phyloP scores from a whole-genome alignment of 2,797 vertebrate genomes.

The Neopelma chrysocephalum region DNA sequence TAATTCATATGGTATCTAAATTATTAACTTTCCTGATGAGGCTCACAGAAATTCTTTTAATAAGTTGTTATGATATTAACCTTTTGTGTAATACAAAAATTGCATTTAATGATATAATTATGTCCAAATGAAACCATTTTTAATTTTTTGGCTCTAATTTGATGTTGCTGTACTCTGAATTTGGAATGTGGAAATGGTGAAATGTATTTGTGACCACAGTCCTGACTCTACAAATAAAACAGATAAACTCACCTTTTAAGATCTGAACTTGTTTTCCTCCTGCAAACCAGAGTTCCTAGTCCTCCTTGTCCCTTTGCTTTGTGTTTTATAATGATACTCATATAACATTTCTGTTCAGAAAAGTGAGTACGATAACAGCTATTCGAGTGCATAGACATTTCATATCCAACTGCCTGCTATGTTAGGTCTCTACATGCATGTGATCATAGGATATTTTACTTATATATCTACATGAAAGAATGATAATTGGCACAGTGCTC shows the following conservation, averaged over 20 bases:
- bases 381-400: background rate
- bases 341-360: background rate
- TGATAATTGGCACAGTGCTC: background rate
- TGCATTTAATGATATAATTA: conserved; percentile 33
- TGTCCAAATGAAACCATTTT: background rate
- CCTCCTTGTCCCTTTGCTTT: background rate
- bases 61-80: conserved; percentile 51
- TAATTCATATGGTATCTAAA: conserved; percentile 39
- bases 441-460: background rate
- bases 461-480: background rate
- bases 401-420: background rate
- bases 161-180: background rate
- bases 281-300: background rate
- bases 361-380: background rate
- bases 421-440: background rate
- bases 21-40: conserved; percentile 60
- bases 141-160: conserved; percentile 4
- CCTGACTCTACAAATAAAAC: background rate
- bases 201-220: background rate
- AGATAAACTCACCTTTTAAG: background rate
- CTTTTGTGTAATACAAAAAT: conserved; percentile 49
- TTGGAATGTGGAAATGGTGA: background rate
- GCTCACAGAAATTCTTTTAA: conserved; percentile 9
- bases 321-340: background rate
- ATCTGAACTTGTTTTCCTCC: background rate